Conservation (phyloP, 2,888 invertebrate species). For the Euzetes globulus region DNA sequence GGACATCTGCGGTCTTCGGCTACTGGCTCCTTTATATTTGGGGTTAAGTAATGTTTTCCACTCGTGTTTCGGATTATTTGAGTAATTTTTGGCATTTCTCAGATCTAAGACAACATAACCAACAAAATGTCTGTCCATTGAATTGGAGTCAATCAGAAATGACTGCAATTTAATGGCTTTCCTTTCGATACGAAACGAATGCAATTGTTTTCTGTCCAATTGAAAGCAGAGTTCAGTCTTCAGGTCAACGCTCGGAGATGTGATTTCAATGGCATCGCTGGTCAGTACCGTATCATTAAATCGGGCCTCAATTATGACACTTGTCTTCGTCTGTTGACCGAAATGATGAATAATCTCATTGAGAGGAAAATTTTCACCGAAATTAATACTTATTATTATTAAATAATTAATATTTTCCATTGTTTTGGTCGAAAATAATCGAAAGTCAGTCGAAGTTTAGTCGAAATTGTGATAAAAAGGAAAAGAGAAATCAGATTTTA, state of each 20-base stretch:
- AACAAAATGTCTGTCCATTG: constrained; percentile 25
- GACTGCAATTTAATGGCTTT: constrained; percentile 36
- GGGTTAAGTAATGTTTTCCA: constrained; percentile 35
- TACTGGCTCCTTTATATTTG: constrained; percentile 35
- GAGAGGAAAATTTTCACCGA: constrained; percentile 30
- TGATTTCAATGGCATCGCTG: constrained; percentile 31
- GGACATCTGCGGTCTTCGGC: constrained; percentile 33
- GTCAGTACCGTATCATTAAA: constrained; percentile 33
- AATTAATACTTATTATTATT: constrained; percentile 29
- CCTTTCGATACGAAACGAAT: constrained; percentile 36
- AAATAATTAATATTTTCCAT: constrained; percentile 24
- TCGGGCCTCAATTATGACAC: constrained; percentile 34
- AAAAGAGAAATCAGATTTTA: too few species aligned
- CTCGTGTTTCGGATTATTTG: constrained; percentile 30
- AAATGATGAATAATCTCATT: neutral
- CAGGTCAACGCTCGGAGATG: constrained; percentile 14
- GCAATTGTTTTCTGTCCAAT: constrained; percentile 33
- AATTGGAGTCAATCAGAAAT: constrained; percentile 29
- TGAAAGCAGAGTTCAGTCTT: constrained; percentile 35
- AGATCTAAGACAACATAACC: constrained; percentile 36
- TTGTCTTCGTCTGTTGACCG: constrained; percentile 2
- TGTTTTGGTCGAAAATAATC: neutral
- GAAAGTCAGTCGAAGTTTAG: neutral
- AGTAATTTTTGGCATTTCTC: constrained; percentile 34
- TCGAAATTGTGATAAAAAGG: too few species aligned